phyloP scores from a whole-genome alignment of 2,113 vertebrate genomes.

The Brachypteracias leptosomus region DNA sequence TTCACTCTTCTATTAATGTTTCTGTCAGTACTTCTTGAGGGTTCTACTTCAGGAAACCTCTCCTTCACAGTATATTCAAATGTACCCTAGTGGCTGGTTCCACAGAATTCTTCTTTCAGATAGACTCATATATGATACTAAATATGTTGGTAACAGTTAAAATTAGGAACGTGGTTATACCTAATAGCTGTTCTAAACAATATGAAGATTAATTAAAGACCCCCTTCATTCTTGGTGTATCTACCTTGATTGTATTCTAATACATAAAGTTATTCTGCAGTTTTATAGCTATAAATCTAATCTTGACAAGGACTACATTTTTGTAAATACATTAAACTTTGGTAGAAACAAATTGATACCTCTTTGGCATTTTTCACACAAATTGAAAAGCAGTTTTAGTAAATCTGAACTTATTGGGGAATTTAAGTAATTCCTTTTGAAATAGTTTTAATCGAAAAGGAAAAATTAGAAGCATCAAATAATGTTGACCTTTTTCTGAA shows the following conservation, averaged over 20 bases:
- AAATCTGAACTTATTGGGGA: not conserved
- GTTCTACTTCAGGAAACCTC: not conserved
- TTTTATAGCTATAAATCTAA: not conserved
- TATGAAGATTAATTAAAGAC: not conserved
- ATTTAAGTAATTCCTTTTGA: not conserved
- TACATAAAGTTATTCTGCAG: not conserved
- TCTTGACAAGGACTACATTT: not conserved
- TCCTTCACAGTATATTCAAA: not conserved
- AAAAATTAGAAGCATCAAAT: not conserved
- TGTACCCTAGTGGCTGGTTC: not conserved
- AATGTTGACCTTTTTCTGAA: not conserved
- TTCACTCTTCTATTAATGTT: slow-evolving; percentile 31
- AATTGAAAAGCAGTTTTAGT: not conserved
- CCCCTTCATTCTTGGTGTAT: not conserved
- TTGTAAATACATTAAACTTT: not conserved
- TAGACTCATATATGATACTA: not conserved
- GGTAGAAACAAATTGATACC: not conserved
- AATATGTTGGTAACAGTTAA: not conserved
- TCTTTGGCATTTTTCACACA: not conserved
- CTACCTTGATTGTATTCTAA: not conserved
- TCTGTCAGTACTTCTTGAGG: slow-evolving; percentile 41
- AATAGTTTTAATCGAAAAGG: not conserved
- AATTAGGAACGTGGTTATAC: not conserved
- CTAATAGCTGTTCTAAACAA: not conserved
- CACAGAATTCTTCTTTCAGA: not conserved